Conservation (phyloP, 2,113 vertebrate species). For the Hepsetus odoe region DNA sequence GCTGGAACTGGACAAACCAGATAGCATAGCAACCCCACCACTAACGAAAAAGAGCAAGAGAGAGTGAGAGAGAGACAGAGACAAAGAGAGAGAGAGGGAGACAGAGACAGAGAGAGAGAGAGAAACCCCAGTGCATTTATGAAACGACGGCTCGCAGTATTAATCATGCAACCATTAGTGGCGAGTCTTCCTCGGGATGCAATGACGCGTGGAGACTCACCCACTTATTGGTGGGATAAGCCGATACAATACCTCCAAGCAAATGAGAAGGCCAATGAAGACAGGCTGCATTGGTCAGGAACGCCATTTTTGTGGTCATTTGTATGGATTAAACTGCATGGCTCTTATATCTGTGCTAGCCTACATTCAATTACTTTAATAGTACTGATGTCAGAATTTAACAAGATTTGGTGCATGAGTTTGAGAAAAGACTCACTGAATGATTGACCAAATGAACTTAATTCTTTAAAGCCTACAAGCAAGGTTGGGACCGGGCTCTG, state of each 20-base stretch:
- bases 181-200: background rate
- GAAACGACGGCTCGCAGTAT: conserved; percentile 17
- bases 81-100: no score
- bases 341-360: background rate
- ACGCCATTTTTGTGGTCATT: background rate
- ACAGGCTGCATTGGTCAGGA: background rate
- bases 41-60: no score
- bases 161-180: conserved; percentile 48
- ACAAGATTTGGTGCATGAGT: background rate
- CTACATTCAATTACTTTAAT: conserved; percentile 26
- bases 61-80: no score
- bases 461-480: background rate
- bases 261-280: conserved; percentile 7
- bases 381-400: conserved; percentile 23
- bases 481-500: no score
- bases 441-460: background rate
- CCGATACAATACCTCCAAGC: background rate
- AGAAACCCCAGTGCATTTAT: conserved; percentile 15
- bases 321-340: conserved; percentile 15
- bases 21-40: no score
- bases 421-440: background rate
- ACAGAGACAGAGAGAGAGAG: no score
- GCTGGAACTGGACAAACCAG: background rate
- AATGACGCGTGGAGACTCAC: background rate
- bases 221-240: conserved; percentile 23